These are phyloP conservation scores for Urocitellus parryii DNA, from an alignment of 2,113 vertebrate species.

Conservation along the genomic window DNA sequence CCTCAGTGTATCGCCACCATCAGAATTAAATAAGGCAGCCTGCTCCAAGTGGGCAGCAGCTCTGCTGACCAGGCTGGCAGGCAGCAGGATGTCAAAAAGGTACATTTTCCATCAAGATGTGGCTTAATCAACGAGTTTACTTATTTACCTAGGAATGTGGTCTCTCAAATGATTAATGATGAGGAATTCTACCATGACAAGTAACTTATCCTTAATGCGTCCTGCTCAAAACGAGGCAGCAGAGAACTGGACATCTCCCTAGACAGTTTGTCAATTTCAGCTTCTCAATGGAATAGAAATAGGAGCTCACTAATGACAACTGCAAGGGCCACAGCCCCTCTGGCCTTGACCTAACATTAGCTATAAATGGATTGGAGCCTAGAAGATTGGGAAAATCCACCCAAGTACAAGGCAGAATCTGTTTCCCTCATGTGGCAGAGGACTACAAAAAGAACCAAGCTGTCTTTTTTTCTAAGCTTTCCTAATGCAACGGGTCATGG, in stretches of 20 bases:
- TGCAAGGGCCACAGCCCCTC: background rate
- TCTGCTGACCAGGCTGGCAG: background rate
- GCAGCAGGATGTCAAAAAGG: slow-evolving; percentile 37
- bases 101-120: background rate
- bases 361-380: slow-evolving; percentile 53
- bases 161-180: background rate
- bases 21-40: slow-evolving; percentile 66
- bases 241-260: background rate
- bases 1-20: background rate
- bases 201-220: background rate
- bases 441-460: background rate
- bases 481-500: background rate
- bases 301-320: slow-evolving; percentile 68
- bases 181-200: background rate
- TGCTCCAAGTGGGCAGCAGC: background rate
- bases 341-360: slow-evolving; percentile 62
- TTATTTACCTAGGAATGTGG: slow-evolving; percentile 48
- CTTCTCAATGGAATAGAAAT: slow-evolving; percentile 67
- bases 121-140: background rate
- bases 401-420: background rate
- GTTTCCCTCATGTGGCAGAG: background rate
- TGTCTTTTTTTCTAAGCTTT: background rate
- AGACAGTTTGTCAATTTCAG: slow-evolving; percentile 58
- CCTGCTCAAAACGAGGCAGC: slow-evolving; percentile 41
- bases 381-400: background rate